These are phyloP conservation scores for Gambusia affinis DNA, from an alignment of 2,113 vertebrate genomes.

Conservation along the genomic window DNA sequence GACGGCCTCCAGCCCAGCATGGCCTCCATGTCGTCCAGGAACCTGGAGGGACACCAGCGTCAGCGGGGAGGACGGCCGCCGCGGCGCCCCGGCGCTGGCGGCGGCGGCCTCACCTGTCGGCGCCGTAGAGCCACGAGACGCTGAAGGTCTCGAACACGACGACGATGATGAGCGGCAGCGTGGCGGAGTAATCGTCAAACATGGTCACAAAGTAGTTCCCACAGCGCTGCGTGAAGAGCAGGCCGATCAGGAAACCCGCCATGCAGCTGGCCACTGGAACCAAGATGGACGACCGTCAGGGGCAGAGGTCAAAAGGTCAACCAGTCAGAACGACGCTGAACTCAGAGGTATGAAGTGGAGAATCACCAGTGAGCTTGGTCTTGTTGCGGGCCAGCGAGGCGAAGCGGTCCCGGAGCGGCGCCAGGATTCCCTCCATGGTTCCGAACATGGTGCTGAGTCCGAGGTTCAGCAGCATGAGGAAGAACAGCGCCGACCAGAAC, in stretches of 20 bases:
- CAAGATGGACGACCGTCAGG: too few relatives aligned
- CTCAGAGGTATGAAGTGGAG: too few relatives aligned
- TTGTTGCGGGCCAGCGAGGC: conserved; percentile 73
- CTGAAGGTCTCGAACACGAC: conserved; percentile 83
- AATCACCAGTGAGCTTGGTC: conserved; percentile 70
- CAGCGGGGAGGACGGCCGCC: too few relatives aligned
- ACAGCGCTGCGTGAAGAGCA: conserved; percentile 83
- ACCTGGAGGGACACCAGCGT: conserved; percentile 58
- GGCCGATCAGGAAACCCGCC: conserved; percentile 79
- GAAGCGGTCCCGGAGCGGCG: conserved; percentile 84
- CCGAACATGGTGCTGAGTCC: conserved; percentile 83
- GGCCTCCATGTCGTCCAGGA: conserved; percentile 79
- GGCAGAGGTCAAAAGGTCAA: too few relatives aligned
- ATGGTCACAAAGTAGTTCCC: conserved; percentile 87
- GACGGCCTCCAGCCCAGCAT: conserved; percentile 80
- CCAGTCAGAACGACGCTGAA: too few relatives aligned
- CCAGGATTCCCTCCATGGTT: conserved; percentile 84
- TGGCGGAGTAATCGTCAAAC: conserved; percentile 84
- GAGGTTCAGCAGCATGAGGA: conserved; percentile 84
- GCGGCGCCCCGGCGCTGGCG: too few relatives aligned
- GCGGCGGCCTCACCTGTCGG: conserved; percentile 79
- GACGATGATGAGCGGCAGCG: conserved; percentile 82
- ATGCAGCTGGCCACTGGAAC: conserved; percentile 76
- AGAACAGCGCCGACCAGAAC: conserved; percentile 86
- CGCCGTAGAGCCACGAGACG: conserved; percentile 85